phyloP scores from a whole-genome alignment of 2,888 invertebrate species.

The Miltochrista miniata region DNA sequence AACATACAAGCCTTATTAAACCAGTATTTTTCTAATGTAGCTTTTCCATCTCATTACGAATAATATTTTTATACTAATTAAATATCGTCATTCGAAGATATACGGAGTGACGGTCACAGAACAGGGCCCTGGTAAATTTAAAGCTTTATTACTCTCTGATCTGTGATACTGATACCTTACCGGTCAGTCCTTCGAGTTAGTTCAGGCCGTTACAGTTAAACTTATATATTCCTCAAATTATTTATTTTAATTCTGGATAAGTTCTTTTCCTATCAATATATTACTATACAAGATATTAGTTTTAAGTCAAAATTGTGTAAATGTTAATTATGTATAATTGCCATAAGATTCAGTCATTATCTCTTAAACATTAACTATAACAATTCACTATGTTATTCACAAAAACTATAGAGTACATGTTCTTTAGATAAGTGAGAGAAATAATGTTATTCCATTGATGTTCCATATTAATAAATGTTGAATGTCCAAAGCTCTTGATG shows the following conservation, averaged over 20 bases:
- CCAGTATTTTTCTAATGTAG: too few species aligned
- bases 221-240: constrained; percentile 5
- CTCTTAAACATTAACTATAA: constrained; percentile 14
- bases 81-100: too few species aligned
- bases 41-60: too few species aligned
- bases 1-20: too few species aligned
- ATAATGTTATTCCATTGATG: constrained; percentile 57
- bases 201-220: too few species aligned
- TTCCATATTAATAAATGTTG: constrained; percentile 64
- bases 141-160: too few species aligned
- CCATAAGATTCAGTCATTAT: constrained; percentile 39
- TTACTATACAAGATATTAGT: constrained; percentile 32
- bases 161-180: too few species aligned
- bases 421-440: constrained; percentile 10
- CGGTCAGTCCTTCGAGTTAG: too few species aligned
- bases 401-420: constrained; percentile 11
- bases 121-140: too few species aligned
- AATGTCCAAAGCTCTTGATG: constrained; percentile 31
- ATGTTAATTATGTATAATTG: constrained; percentile 22
- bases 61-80: too few species aligned
- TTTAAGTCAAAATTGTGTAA: constrained; percentile 11
- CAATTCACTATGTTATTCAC: constrained; percentile 24
- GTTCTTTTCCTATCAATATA: constrained; percentile 22
- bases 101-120: too few species aligned
- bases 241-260: constrained; percentile 32